Conservation (phyloP, 2,797 vertebrate genomes). For the Gobio occitaniae region DNA sequence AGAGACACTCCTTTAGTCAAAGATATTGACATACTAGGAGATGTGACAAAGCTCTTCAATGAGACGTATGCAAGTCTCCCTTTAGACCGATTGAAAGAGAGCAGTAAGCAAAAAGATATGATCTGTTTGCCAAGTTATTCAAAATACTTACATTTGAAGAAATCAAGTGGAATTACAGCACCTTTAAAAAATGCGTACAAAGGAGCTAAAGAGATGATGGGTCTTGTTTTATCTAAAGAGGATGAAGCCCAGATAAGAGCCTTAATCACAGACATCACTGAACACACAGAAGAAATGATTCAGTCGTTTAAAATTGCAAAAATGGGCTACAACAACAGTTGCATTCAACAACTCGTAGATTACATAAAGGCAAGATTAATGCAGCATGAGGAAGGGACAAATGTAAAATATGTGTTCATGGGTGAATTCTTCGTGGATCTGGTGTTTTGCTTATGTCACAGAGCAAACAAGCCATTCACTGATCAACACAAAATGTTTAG, state of each 20-base stretch:
- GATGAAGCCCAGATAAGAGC: neutral
- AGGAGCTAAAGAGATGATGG: fast-evolving
- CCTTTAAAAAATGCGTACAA: fast-evolving
- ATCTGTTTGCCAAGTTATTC: neutral
- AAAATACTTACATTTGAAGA: fast-evolving
- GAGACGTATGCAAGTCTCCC: fast-evolving
- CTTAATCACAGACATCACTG: neutral
- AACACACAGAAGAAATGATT: conserved; percentile 13
- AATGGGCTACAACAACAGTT: conserved; percentile 37
- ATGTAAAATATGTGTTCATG: conserved; percentile 21
- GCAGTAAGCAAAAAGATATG: fast-evolving
- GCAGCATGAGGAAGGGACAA: fast-evolving
- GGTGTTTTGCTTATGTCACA: conserved; percentile 10
- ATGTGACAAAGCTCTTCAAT: neutral
- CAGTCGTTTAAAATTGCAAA: conserved; percentile 8
- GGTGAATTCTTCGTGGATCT: conserved; percentile 20
- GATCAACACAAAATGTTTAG: conserved; percentile 51
- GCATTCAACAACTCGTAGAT: conserved; percentile 36
- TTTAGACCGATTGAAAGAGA: fast-evolving
- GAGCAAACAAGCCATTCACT: conserved; percentile 47
- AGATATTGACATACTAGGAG: neutral
- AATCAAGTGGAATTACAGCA: neutral
- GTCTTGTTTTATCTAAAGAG: fast-evolving
- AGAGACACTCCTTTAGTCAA: neutral
- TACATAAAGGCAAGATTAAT: fast-evolving